Conservation (phyloP, 2,797 vertebrate genomes). For the Heliangelus exortis region DNA sequence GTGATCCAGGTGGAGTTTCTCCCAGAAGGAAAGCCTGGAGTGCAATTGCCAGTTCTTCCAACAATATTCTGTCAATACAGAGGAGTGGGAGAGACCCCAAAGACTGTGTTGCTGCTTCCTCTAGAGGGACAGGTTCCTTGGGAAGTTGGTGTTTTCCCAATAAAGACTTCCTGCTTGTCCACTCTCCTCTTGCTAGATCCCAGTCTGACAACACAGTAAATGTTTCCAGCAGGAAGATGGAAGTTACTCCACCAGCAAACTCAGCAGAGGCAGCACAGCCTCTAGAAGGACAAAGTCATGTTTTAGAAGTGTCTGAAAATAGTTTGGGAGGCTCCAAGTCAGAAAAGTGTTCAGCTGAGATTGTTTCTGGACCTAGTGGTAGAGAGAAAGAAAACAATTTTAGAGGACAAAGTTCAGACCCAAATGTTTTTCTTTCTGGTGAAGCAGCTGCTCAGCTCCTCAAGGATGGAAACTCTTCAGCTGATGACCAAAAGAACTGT, state of each 20-base stretch:
- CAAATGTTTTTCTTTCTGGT: background rate
- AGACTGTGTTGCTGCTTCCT: background rate
- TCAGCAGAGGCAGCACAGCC: background rate
- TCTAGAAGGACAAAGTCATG: background rate
- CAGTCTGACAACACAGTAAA: conserved; percentile 76
- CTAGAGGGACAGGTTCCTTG: conserved; percentile 24
- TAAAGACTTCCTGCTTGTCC: background rate
- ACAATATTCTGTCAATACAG: conserved; percentile 54
- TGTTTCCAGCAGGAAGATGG: conserved; percentile 44
- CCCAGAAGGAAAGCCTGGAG: conserved; percentile 72
- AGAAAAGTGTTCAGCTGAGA: background rate
- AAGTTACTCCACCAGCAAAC: background rate
- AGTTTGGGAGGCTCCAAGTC: background rate
- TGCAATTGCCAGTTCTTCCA: conserved; percentile 67
- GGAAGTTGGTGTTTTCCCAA: conserved; percentile 19
- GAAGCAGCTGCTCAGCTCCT: conserved; percentile 6
- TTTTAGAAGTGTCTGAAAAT: background rate
- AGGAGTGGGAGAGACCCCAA: background rate
- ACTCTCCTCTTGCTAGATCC: conserved; percentile 66
- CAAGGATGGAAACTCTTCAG: background rate
- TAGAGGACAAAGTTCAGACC: background rate
- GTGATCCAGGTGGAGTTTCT: conserved; percentile 50
- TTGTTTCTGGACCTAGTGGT: background rate
- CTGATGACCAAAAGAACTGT: background rate
- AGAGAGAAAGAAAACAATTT: accelerated